phyloP scores from a whole-genome alignment of 2,797 vertebrate species.

The Poeciliopsis presidionis region DNA sequence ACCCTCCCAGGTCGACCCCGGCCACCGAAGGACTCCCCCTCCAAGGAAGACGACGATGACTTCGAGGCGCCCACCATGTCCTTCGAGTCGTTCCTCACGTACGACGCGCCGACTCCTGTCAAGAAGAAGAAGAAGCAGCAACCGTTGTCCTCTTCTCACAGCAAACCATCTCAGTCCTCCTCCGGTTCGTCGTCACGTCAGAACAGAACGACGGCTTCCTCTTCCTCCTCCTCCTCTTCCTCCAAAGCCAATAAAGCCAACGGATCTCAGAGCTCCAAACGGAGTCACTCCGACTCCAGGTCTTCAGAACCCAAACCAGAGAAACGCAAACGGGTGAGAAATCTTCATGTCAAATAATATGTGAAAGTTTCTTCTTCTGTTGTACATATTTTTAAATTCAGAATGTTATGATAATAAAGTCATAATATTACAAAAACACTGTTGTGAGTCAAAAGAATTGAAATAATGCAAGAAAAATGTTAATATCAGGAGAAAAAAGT shows the following conservation, averaged over 20 bases:
- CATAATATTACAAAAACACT: no score
- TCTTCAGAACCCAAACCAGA: slow-evolving; percentile 60
- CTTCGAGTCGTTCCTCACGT: slow-evolving; percentile 97
- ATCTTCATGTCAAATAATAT: background rate
- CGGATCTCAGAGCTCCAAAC: slow-evolving; percentile 72
- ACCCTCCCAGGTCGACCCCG: slow-evolving; percentile 61
- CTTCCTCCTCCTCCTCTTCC: slow-evolving; percentile 38
- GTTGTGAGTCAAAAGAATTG: no score
- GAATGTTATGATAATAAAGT: no score
- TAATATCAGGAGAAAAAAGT: no score
- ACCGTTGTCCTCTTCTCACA: slow-evolving; percentile 59
- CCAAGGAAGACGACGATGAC: slow-evolving; percentile 74
- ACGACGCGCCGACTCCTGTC: slow-evolving; percentile 89
- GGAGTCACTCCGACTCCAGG: slow-evolving; percentile 56
- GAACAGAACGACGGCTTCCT: background rate
- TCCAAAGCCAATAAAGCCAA: slow-evolving; percentile 77
- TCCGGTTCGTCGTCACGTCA: slow-evolving; percentile 58
- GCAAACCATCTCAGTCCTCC: slow-evolving; percentile 57
- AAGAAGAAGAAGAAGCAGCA: slow-evolving; percentile 87
- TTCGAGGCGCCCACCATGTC: slow-evolving; percentile 94
- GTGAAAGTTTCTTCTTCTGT: background rate
- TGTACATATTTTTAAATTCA: background rate
- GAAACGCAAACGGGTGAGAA: slow-evolving; percentile 79
- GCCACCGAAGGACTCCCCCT: slow-evolving; percentile 59
- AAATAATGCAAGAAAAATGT: no score